Evolutionary conservation across 2,888 invertebrate species (phyloP).

Genomic region (Eupithecia vulgata): DNA sequence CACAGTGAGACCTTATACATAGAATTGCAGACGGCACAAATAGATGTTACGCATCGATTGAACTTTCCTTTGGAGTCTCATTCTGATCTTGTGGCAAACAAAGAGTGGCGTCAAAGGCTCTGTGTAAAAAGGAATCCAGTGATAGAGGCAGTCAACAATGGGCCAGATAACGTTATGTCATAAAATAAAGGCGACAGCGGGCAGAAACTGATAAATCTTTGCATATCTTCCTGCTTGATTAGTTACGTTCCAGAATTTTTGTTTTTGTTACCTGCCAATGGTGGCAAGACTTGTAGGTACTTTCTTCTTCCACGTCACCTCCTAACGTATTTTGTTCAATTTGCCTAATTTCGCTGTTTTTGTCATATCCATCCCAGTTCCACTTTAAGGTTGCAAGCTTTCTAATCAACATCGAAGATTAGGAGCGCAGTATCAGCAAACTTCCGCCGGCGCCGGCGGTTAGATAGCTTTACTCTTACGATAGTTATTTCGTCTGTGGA

Average conservation of each 20-base stretch:
- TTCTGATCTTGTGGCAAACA: slow-evolving; percentile 81
- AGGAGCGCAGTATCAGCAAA: neutral
- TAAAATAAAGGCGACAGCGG: slow-evolving; percentile 48
- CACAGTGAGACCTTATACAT: slow-evolving; percentile 30
- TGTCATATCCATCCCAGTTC: neutral
- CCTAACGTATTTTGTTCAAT: neutral
- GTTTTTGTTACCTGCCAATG: neutral
- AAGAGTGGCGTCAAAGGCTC: slow-evolving; percentile 80
- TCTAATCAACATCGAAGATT: neutral
- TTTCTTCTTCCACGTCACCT: neutral
- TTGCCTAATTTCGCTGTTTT: neutral
- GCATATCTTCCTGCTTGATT: neutral
- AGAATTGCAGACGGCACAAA: slow-evolving; percentile 49
- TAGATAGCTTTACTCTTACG: neutral
- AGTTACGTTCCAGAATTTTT: neutral
- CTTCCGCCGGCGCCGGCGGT: neutral
- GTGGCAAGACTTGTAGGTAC: neutral
- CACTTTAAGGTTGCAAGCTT: neutral
- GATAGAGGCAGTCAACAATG: slow-evolving; percentile 83
- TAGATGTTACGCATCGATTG: slow-evolving; percentile 76
- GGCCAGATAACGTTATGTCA: slow-evolving; percentile 66
- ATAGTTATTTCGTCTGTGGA: neutral
- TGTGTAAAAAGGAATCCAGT: slow-evolving; percentile 82
- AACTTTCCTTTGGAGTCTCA: slow-evolving; percentile 70
- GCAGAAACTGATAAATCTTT: neutral